phyloP scores from a whole-genome alignment of 2,888 invertebrate species.

The Pteria penguin region DNA sequence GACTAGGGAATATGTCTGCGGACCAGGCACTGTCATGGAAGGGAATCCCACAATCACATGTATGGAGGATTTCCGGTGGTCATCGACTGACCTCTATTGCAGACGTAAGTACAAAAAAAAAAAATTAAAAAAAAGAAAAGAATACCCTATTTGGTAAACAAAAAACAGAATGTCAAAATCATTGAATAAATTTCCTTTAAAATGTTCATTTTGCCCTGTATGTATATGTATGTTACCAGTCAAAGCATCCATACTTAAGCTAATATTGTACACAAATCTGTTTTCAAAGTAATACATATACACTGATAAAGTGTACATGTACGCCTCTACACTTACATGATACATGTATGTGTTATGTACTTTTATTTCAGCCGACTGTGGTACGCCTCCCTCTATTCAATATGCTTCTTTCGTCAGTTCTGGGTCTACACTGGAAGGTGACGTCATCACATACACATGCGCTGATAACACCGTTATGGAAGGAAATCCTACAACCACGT shows the following conservation, averaged over 20 bases:
- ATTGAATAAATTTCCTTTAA: too few relatives aligned
- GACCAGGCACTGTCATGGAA: background rate
- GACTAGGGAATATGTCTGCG: background rate
- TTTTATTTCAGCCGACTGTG: conserved; percentile 11
- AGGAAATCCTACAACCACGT: background rate
- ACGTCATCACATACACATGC: conserved; percentile 40
- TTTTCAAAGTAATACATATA: too few relatives aligned
- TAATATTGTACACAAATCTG: too few relatives aligned
- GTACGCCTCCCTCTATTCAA: conserved; percentile 1
- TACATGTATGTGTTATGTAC: conserved; percentile 16
- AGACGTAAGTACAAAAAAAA: background rate
- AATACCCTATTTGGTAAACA: too few relatives aligned
- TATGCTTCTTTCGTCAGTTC: background rate
- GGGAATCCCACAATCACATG: background rate
- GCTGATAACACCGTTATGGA: conserved; percentile 10
- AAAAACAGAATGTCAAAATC: too few relatives aligned
- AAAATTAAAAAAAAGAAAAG: too few relatives aligned
- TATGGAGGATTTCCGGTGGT: background rate
- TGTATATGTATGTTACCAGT: too few relatives aligned
- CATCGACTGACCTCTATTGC: conserved; percentile 8
- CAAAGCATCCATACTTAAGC: too few relatives aligned
- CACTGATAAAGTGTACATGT: conserved; percentile 12
- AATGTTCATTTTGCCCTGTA: too few relatives aligned
- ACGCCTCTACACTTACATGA: conserved; percentile 1
- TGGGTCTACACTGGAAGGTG: conserved; percentile 1